phyloP scores from a whole-genome alignment of 2,113 vertebrate species.

The Otus sunia region DNA sequence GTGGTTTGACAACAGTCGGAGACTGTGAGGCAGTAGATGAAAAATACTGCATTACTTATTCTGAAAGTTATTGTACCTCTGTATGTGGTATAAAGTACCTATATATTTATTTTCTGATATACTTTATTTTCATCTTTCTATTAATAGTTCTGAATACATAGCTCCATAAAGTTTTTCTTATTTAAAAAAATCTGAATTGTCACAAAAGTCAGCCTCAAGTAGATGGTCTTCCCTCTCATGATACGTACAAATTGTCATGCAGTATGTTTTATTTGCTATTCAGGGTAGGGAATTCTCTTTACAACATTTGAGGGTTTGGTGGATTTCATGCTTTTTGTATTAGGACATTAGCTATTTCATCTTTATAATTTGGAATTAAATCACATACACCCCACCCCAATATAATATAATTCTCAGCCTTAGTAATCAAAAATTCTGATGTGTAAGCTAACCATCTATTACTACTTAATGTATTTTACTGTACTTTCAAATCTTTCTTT shows the following conservation, averaged over 20 bases:
- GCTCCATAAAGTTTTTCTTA: background rate
- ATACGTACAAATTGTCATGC: background rate
- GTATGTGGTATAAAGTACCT: background rate
- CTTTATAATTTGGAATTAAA: background rate
- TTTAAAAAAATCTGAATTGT: background rate
- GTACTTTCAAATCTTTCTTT: conserved; percentile 48
- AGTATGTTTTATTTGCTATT: background rate
- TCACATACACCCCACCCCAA: background rate
- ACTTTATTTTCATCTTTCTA: background rate
- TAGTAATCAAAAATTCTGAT: background rate
- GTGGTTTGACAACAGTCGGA: background rate
- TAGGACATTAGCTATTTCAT: background rate
- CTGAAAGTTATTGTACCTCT: background rate
- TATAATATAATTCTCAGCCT: background rate
- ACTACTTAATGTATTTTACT: conserved; percentile 14
- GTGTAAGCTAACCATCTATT: conserved; percentile 4
- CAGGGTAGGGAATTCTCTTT: background rate
- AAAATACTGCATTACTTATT: background rate
- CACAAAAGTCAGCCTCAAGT: background rate
- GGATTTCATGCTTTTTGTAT: background rate
- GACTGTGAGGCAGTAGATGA: background rate
- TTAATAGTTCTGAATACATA: background rate
- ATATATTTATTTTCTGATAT: background rate
- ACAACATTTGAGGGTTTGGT: background rate
- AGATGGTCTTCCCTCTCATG: background rate